Base-by-base conservation (phyloP, 2,797 vertebrate genomes). In the Danio choprae region DNA sequence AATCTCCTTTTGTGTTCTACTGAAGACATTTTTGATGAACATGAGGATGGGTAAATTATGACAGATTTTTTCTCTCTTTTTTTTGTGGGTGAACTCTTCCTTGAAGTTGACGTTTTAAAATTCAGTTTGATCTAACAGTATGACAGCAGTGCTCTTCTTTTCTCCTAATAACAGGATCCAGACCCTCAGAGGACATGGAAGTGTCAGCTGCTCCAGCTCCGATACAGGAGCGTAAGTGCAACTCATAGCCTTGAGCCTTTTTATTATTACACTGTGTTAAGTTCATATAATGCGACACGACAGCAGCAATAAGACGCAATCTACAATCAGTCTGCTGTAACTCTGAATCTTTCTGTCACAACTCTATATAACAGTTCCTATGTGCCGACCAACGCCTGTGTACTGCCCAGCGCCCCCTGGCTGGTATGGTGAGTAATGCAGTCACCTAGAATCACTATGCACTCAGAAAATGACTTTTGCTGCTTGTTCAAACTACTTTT, bases 401-500 rank as follows among this genome's bases (percentile, higher is more conserved):
- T 95, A 94, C 85, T 95, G 92, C 29, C 93, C 94, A 0, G 85
- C 94, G 9, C 93, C 93, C 0, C 93, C 93, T 2, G 94, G 94
- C 79, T 95, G 89, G 89, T 90, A 90, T 59, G 84, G 87, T 89
- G 64, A 87, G 89, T 89, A 79, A 16, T 76, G 15, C 72, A 69
- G 43, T 7, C 38, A 46, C 7, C 5, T 58, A n/a, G 8, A 8
- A 40, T 59, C 20, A n/a, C 43, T 38, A 29, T 65, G 16, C 41
- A 64, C n/a, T 56, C 29, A 29, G 29, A n/a, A n/a, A n/a, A n/a
- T n/a, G n/a, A 29, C 29, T 29, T n/a, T n/a, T n/a, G n/a, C n/a
- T n/a, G n/a, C n/a, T n/a, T 29, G 29, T 29, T 29, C 3, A 29
- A 29, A 29, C 29, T 29, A 29, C 29, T 29, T 29, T n/a, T n/a